A percentile compares a stretch with the other conserved stretches of the same genome.
Conservation (phyloP, 2,113 vertebrate species). For the Oenanthe melanoleuca region DNA sequence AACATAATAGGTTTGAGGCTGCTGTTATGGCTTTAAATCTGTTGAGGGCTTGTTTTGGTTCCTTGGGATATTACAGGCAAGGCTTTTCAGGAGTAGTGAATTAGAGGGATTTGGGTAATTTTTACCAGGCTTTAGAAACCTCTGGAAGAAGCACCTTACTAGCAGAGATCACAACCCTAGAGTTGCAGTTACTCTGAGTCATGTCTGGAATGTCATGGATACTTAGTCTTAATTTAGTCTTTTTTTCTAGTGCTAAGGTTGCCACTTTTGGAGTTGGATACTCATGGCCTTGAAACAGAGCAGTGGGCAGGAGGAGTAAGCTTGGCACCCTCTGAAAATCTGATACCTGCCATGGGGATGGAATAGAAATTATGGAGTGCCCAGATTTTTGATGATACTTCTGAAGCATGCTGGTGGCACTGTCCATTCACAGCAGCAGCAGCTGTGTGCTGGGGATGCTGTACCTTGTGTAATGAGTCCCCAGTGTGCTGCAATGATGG, state of each 20-base stretch:
- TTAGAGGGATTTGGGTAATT: not conserved
- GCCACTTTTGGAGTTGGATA: not conserved
- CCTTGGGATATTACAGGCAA: not conserved
- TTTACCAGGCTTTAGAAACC: not conserved
- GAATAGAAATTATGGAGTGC: not conserved
- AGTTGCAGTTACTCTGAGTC: not conserved
- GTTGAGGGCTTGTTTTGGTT: not conserved
- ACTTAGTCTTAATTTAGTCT: fast-evolving
- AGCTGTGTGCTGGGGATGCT: not conserved
- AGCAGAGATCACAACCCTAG: not conserved
- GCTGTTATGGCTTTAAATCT: not conserved
- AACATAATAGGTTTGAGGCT: not conserved
- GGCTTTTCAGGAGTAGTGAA: not conserved
- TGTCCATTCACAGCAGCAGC: not conserved
- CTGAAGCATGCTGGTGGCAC: not conserved
- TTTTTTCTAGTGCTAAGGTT: not conserved
- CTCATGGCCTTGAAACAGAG: not conserved
- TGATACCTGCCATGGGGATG: not conserved
- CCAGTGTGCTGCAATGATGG: not conserved
- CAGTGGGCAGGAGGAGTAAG: not conserved
- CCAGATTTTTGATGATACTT: not conserved
- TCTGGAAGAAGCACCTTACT: not conserved
- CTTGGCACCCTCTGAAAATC: not conserved
- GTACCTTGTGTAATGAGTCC: not conserved
- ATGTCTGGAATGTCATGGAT: not conserved